Conservation (phyloP, 2,113 vertebrate genomes). For the Eublepharis macularius region DNA sequence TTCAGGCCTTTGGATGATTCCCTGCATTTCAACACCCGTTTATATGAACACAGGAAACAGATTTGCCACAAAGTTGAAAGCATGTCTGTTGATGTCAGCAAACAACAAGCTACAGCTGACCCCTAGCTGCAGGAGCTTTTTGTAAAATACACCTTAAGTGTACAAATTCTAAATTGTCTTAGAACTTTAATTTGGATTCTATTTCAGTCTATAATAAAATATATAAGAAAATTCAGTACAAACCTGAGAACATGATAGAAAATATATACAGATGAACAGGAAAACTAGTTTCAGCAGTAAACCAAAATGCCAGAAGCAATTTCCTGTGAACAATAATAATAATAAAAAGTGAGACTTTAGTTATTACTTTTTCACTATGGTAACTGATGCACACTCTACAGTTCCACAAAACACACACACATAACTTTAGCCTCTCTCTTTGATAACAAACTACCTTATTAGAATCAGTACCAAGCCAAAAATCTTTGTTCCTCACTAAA, state of each 20-base stretch:
- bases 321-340: slow-evolving; percentile 78
- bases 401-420: background rate
- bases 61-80: background rate
- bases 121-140: background rate
- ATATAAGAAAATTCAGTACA: slow-evolving; percentile 43
- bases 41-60: background rate
- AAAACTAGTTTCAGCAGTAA: slow-evolving; percentile 85
- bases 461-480: background rate
- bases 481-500: background rate
- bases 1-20: background rate
- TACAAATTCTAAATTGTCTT: background rate
- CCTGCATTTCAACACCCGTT: background rate
- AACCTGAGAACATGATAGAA: slow-evolving; percentile 93
- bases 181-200: background rate
- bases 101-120: background rate
- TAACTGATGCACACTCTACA: too few relatives aligned
- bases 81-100: background rate
- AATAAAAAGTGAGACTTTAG: slow-evolving; percentile 5
- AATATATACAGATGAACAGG: slow-evolving; percentile 89
- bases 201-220: background rate
- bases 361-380: slow-evolving; percentile 29
- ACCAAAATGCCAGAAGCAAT: slow-evolving; percentile 88
- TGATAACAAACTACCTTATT: background rate
- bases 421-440: background rate
- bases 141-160: background rate